Evolutionary conservation across 1,140 invertebrate genomes (phyloP).

Genomic region (Cherax quadricarinatus): DNA sequence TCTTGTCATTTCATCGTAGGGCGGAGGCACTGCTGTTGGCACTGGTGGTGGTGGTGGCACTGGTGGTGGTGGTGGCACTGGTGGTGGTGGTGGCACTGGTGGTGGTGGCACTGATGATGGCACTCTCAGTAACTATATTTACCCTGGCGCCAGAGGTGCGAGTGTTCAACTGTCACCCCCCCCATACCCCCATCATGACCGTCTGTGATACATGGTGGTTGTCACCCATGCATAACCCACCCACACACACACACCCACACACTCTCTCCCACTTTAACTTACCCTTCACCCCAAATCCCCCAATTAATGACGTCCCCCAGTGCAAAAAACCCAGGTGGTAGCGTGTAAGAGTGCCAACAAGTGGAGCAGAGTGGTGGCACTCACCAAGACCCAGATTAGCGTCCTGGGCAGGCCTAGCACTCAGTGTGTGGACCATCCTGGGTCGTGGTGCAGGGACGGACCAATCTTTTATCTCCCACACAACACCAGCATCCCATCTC

Average conservation of each 20-base stretch:
- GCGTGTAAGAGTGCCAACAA: not conserved
- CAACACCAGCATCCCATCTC: too few relatives aligned
- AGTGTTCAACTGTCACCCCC: conserved; percentile 17
- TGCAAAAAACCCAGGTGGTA: too few relatives aligned
- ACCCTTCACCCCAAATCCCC: too few relatives aligned
- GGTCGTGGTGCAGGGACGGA: conserved; percentile 26
- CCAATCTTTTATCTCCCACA: not conserved
- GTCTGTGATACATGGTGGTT: too few relatives aligned
- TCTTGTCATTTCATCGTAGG: too few relatives aligned
- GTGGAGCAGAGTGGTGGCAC: conserved; percentile 4
- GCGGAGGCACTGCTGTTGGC: not conserved
- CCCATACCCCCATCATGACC: too few relatives aligned
- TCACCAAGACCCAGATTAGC: conserved; percentile 19
- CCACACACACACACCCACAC: too few relatives aligned
- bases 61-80: not conserved
- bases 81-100: not conserved
- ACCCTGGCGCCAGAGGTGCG: conserved; percentile 18
- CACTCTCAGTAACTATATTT: conserved; percentile 4
- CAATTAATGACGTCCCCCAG: too few relatives aligned
- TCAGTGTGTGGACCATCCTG: conserved; percentile 37
- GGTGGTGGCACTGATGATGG: not conserved
- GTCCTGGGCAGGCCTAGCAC: conserved; percentile 36
- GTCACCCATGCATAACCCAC: too few relatives aligned
- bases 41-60: not conserved
- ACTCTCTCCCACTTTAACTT: too few relatives aligned